Evolutionary conservation across 2,797 vertebrate genomes (phyloP), one percentile per base, ranked within the genome.

Genomic region (Oryzias dopingdopingensis): DNA sequence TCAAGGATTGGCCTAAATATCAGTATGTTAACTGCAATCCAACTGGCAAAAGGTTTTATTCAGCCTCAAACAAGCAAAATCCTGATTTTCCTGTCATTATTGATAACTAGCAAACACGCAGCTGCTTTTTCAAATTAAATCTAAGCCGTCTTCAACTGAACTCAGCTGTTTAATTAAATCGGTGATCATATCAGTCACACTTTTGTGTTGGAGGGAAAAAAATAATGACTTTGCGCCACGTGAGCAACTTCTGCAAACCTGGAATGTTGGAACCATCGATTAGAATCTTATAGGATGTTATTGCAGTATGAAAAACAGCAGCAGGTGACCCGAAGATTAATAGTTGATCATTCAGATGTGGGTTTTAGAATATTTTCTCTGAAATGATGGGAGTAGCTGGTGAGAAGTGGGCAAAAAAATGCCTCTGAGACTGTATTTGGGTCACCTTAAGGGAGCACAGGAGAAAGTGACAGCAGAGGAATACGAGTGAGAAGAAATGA

Each of bases 371-470:
- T 37, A 12, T 12, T 37, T 37, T 37, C 10, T 26, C 26, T 5
- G 5, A 7, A 26, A 26, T 6, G 6, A 26, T 26, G 26, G 26
- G 1, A 26, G 26, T 22, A 22, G 20, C 20, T 22, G 2, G 1
- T 13, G 32, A 37, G 32, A 10, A 37, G 32, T 3, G 29, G 29
- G 29, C 8, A 13, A 37, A 37, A 29, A 37, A 59, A 77, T 55
- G 48, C 51, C 70, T 74, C 83, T 80, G 77, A 84, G 83, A 72
- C 70, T 46, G 49, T 53, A 61, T 63, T 58, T 67, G 55, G 79
- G 58, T 67, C 72, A 83, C 72, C 72, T 86, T 62, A 52, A 67
- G 67, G 76, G 71, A 78, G 59, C 65, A 24, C 13, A 70, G 13
- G 49, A 46, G n/a, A 20, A 46, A 43, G 42, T n/a, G 42, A 20